These are phyloP conservation scores for Argyresthia albistria DNA, from an alignment of 2,888 invertebrate genomes.

Conservation along the genomic window DNA sequence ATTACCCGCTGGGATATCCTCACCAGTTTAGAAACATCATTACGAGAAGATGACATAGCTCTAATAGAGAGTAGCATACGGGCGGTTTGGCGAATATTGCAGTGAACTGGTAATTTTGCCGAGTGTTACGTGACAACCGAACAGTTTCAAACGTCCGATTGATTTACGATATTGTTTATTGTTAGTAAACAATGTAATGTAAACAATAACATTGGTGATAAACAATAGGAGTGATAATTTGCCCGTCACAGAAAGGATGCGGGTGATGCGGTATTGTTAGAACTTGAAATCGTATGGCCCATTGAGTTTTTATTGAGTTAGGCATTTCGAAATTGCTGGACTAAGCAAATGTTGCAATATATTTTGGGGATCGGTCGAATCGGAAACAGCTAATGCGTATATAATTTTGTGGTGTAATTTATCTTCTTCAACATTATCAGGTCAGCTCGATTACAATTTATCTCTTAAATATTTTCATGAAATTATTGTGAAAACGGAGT, in stretches of 20 bases:
- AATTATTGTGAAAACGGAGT: too few species aligned
- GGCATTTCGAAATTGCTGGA: neutral
- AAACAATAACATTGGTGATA: conserved; percentile 37
- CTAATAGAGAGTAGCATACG: too few species aligned
- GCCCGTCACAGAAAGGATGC: neutral
- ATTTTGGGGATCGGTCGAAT: too few species aligned
- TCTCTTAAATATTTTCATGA: too few species aligned
- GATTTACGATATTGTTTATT: conserved; percentile 53
- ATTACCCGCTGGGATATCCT: conserved; percentile 24
- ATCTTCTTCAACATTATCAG: too few species aligned
- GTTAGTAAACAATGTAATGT: conserved; percentile 35
- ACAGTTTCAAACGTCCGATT: conserved; percentile 34
- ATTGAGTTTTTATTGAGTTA: neutral
- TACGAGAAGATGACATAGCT: too few species aligned
- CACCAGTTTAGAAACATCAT: too few species aligned
- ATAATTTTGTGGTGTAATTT: too few species aligned
- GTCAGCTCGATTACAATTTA: too few species aligned
- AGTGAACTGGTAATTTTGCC: neutral
- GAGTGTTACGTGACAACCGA: neutral
- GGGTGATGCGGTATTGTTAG: neutral
- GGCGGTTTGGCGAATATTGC: too few species aligned
- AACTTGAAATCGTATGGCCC: neutral
- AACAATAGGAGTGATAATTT: conserved; percentile 7
- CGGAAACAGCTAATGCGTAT: too few species aligned
- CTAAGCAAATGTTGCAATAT: too few species aligned